Base-by-base conservation (phyloP, 2,113 vertebrate genomes). In the Urocynchramus pylzowi region DNA sequence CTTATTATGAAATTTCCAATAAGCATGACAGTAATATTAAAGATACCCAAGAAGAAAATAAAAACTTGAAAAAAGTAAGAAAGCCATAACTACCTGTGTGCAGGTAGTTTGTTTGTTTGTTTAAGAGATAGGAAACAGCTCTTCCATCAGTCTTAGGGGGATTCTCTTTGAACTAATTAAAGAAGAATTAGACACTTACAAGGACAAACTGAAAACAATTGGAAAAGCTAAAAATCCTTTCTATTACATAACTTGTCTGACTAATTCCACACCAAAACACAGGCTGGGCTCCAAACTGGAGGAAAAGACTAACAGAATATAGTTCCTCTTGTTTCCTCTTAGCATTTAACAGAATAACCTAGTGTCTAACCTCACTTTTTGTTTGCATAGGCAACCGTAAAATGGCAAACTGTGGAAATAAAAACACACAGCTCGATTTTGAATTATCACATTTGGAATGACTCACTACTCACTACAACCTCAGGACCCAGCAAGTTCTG, bases 191-290 rank as follows among this genome's bases (percentile, higher is more conserved):
- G 33, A 89, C 2, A 4, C 54, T 83, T 30, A 76, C 2, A 89
- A 77, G 44, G 47, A 78, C 31, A 76, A 88, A 74, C 10, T 45
- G 24, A 52, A 95, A 95, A 84, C 71, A 95, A 78, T 0, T 93
- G 50, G 45, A 93, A 84, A 95, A 71, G 24, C 76, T 68, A 93
- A 69, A 95, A 89, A 93, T 68, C 47, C 19, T 59, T 80, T 84
- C 64, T 87, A 37, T 89, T 93, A 84, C 30, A 37, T 89, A 95
- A 87, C 10, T 75, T 33, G 6, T 52, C 76, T 39, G 50, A 39
- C 63, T 81, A 79, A 77, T 60, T 84, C 56, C 86, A 90, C 90
- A 90, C 26, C 73, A 87, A 89, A 97, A 92, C 76, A 95, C 44
- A 75, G 60, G 42, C 60, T 84, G 44, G 84, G 52, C 30, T 78